phyloP scores from a whole-genome alignment of 2,797 vertebrate species.

The Adrianichthys oophorus region DNA sequence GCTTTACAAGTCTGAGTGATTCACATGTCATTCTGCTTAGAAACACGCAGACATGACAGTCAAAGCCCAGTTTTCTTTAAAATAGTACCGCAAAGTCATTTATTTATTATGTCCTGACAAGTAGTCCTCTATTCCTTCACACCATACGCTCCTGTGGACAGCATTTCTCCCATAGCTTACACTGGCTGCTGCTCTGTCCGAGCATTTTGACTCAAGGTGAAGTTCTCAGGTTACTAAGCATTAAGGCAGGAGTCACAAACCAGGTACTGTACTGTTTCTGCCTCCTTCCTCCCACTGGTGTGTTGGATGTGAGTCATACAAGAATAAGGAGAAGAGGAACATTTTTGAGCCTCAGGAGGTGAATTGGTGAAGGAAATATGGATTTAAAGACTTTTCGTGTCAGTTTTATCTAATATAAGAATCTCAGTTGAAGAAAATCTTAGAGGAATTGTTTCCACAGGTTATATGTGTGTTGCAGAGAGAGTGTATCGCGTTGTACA shows the following conservation, averaged over 20 bases:
- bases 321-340: constrained; percentile 10
- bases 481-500: constrained; percentile 36
- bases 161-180: constrained; percentile 31
- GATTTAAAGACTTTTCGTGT: not conserved
- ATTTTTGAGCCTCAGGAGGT: not conserved
- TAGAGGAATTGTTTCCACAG: constrained; percentile 26
- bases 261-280: constrained; percentile 62
- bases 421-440: not conserved
- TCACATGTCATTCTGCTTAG: not conserved
- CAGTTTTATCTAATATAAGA: constrained; percentile 9
- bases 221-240: constrained; percentile 57
- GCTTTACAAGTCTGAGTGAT: constrained; percentile 5
- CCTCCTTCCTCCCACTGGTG: constrained; percentile 41
- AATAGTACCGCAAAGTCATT: constrained; percentile 17
- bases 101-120: constrained; percentile 39
- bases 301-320: constrained; percentile 41
- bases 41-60: constrained; percentile 2
- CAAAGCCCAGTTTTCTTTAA: constrained; percentile 8
- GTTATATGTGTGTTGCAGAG: constrained; percentile 2
- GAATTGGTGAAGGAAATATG: constrained; percentile 1
- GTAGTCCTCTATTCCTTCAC: constrained; percentile 29
- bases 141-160: constrained; percentile 10
- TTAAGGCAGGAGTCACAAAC: constrained; percentile 60
- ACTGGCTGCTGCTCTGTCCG: constrained; percentile 24
- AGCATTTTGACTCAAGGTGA: constrained; percentile 59